Conservation (phyloP, 2,888 invertebrate species). For the Rutpela maculata region DNA sequence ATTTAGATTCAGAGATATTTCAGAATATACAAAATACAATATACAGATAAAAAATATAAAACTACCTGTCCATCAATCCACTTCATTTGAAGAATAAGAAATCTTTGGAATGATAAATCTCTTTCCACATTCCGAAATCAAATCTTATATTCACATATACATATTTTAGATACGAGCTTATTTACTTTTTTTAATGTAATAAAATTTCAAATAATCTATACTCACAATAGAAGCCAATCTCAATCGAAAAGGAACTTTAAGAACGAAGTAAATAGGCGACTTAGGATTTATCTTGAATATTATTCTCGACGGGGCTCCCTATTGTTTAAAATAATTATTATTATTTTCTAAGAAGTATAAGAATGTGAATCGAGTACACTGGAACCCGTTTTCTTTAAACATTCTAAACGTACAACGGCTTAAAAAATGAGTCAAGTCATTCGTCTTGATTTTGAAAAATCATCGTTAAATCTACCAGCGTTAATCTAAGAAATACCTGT, state of each 20-base stretch:
- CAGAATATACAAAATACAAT: slow-evolving; percentile 51
- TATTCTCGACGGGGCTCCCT: slow-evolving; percentile 70
- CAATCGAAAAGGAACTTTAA: slow-evolving; percentile 64
- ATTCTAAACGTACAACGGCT: slow-evolving; percentile 62
- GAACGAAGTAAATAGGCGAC: slow-evolving; percentile 58
- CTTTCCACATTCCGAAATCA: slow-evolving; percentile 60
- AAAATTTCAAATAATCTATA: slow-evolving; percentile 65
- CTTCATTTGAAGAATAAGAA: slow-evolving; percentile 60
- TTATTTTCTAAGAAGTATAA: slow-evolving; percentile 63
- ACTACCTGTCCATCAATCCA: slow-evolving; percentile 62
- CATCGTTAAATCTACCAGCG: slow-evolving; percentile 64
- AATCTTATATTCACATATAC: slow-evolving; percentile 55
- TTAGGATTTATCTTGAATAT: slow-evolving; percentile 62
- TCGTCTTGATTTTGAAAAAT: slow-evolving; percentile 74
- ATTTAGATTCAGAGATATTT: slow-evolving; percentile 55
- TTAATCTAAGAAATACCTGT: slow-evolving; percentile 53
- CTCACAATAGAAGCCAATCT: slow-evolving; percentile 61
- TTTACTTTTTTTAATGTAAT: slow-evolving; percentile 60
- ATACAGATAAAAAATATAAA: slow-evolving; percentile 48
- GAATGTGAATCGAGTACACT: slow-evolving; percentile 61
- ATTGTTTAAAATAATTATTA: slow-evolving; percentile 75
- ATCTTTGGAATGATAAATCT: slow-evolving; percentile 60
- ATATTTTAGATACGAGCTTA: slow-evolving; percentile 56
- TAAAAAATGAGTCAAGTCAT: slow-evolving; percentile 74
- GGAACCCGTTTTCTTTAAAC: slow-evolving; percentile 29